Base-by-base conservation (phyloP, 2,113 vertebrate species). In the Neomonachus schauinslandi region DNA sequence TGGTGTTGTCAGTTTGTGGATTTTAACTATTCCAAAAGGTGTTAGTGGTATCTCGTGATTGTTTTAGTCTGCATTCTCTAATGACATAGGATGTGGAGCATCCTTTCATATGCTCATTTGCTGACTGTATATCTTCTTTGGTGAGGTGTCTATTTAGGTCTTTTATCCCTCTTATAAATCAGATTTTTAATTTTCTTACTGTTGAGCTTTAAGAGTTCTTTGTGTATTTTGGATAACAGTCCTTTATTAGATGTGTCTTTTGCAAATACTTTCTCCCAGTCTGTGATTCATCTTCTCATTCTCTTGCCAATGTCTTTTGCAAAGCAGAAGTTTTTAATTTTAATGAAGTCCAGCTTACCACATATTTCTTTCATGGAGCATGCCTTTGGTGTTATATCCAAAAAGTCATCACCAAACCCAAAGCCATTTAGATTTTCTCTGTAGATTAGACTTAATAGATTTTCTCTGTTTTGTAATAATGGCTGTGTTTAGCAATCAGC, bases 401-500 rank as follows among this genome's bases (percentile, higher is more conserved):
- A 42, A 88, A 88, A 86, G 19, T 16, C 49, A 69, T 77, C 24
- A 8, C 22, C n/a, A 89, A 63, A 72, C 12, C 39, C 24, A 77
- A 57, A 39, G 13, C 12, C 31, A 42, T 39, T 88, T 72, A 77
- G 26, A 77, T 77, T 77, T 77, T 49, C 74, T 77, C 26, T 77
- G 7, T 49, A 49, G 42, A 77, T 77, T 77, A 49, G 42, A 77
- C 15, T 77, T 77, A 77, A 77, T 77, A 49, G 42, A 77, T 49
- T 77, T 77, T 77, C 42, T 49, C 59, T 67, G 74, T 81, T 93
- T 93, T 81, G 42, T 94, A 55, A 69, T 89, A 79, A 63, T 89
- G 76, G 24, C 88, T 72, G 31, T 79, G 61, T 49, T 97, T 96
- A 94, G 26, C 76, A 69, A 72, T 57, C 46, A 89, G 82, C n/a